Base-by-base conservation (phyloP, 2,113 vertebrate genomes). In the Gavia stellata region DNA sequence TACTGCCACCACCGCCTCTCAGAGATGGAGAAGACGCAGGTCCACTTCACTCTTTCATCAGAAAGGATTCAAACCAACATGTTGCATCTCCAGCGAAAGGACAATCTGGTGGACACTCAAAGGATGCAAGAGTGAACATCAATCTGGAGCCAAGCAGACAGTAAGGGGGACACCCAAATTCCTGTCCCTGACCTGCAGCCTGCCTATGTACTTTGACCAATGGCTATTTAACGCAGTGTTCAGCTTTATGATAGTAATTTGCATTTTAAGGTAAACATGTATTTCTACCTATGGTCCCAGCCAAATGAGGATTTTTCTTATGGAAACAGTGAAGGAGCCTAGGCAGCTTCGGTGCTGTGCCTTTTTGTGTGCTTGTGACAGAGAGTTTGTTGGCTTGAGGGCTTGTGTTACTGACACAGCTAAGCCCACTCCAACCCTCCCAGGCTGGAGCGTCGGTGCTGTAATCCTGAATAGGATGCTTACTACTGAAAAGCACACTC, bases 381-480 rank as follows among this genome's bases (percentile, higher is more conserved):
- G 21, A 59, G 62, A 74, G n/a, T 72, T 90, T 85, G 34, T 58
- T 97, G 94, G 68, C 95, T 96, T 2, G 5, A 68, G 84, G 87
- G 84, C 63, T 92, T 61, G 58, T 81, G 80, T 86, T 87, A 81
- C 78, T 21, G 44, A 91, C 90, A 96, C 87, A 95, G 94, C 89
- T 63, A 79, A 97, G 58, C 77, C 50, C 1, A 0, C 52, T 90
- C 49, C 62, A 87, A n/a, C 58, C 56, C 68, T 25, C 20, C 40
- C 67, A 92, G 95, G 71, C 93, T 90, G 66, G 5, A 56, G 36
- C 0, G 0, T 56, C 42, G 49, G 31, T 81, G 74, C 94, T 85
- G 55, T 95, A 88, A 88, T 93, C 86, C 96, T 89, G 90, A 81
- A 44, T 90, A 93, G 63, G 34, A 73, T 90, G 47, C 95, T 97